These are phyloP conservation scores for Clistopyga incitator DNA, from an alignment of 2,888 invertebrate genomes.

Conservation along the genomic window DNA sequence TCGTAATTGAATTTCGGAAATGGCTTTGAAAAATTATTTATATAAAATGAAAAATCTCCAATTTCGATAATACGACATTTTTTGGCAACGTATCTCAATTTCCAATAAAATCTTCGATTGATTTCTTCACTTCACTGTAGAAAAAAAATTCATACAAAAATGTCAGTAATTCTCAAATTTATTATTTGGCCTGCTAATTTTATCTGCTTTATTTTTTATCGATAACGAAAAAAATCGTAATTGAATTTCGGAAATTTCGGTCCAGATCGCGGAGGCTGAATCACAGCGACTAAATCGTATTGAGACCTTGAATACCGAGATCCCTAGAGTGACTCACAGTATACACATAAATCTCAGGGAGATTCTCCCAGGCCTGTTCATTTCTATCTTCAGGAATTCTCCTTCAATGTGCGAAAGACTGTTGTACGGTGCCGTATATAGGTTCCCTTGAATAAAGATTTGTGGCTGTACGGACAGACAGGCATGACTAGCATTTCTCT, in stretches of 20 bases:
- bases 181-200: too few relatives aligned
- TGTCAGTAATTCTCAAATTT: too few relatives aligned
- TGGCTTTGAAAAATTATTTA: too few relatives aligned
- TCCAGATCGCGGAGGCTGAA: neutral
- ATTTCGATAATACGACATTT: too few relatives aligned
- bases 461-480: conserved; percentile 43
- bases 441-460: conserved; percentile 50
- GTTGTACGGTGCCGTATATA: conserved; percentile 40
- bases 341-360: neutral
- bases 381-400: conserved; percentile 28
- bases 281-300: neutral
- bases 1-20: neutral
- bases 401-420: conserved; percentile 24
- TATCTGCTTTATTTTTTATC: neutral
- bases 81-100: too few relatives aligned
- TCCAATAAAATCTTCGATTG: too few relatives aligned
- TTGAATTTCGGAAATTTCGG: neutral
- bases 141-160: too few relatives aligned
- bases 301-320: neutral
- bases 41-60: too few relatives aligned
- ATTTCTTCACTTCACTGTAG: too few relatives aligned
- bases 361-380: conserved; percentile 11
- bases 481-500: conserved; percentile 53
- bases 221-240: neutral
- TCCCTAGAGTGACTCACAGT: neutral